Percentiles rank a stretch among this genome's conserved stretches.
Conservation (phyloP, 2,113 vertebrate genomes). For the Lophochroa leadbeateri region DNA sequence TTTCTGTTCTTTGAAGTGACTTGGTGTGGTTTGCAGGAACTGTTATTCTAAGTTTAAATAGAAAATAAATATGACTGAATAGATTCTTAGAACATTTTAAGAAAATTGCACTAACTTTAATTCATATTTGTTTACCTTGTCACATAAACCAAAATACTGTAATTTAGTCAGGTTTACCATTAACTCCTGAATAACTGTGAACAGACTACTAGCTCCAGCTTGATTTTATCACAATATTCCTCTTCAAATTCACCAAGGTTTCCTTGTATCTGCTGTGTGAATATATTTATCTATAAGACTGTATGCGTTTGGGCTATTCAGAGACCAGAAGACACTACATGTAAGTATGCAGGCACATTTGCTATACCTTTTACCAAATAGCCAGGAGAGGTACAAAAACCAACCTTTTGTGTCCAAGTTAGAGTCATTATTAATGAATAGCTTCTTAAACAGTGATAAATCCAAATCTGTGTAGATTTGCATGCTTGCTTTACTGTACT, state of each 20-base stretch:
- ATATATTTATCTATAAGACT: background rate
- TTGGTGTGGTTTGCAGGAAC: background rate
- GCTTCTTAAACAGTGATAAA: background rate
- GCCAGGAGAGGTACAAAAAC: background rate
- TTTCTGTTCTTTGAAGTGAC: background rate
- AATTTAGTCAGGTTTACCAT: background rate
- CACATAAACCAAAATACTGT: background rate
- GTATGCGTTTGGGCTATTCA: background rate
- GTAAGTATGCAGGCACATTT: background rate
- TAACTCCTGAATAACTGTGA: background rate
- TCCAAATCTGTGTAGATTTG: background rate
- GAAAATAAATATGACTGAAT: background rate
- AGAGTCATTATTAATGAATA: background rate
- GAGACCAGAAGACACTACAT: background rate
- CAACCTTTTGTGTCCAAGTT: background rate
- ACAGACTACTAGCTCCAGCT: background rate
- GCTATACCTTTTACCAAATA: background rate
- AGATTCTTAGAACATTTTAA: background rate
- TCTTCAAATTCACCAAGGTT: background rate
- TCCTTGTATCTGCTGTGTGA: background rate
- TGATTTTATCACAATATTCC: background rate
- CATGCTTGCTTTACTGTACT: background rate
- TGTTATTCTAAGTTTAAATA: background rate
- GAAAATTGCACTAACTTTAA: background rate
- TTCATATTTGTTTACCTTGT: background rate